A percentile compares a stretch with the other conserved stretches of the same genome.
These are phyloP conservation scores for Alsophila aescularia DNA, from an alignment of 2,888 invertebrate species.

Conservation along the genomic window DNA sequence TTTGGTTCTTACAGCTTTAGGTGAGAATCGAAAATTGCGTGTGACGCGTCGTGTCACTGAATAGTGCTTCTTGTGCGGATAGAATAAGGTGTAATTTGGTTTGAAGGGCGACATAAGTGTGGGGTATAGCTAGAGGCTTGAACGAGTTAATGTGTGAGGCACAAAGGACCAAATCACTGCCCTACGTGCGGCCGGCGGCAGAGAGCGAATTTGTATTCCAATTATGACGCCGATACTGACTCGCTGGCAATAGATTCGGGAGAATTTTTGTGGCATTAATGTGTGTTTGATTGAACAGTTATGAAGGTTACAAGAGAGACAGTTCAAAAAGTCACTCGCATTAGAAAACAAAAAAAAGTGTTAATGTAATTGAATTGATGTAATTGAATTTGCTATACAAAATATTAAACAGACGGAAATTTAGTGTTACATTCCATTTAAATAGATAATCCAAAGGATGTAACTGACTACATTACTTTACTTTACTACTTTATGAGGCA, in stretches of 20 bases:
- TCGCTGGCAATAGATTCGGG: conserved; percentile 49
- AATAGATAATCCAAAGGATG: no score
- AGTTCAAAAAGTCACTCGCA: no score
- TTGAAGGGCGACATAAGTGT: conserved; percentile 42
- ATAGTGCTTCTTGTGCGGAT: conserved; percentile 36
- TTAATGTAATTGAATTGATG: no score
- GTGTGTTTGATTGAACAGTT: background rate
- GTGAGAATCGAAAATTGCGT: conserved; percentile 35
- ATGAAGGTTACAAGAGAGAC: background rate
- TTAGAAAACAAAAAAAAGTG: no score
- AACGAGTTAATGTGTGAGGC: conserved; percentile 83
- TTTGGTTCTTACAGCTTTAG: conserved; percentile 34
- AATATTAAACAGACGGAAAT: no score
- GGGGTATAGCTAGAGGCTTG: conserved; percentile 70
- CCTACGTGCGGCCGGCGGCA: conserved; percentile 72
- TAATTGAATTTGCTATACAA: no score
- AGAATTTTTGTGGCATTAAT: conserved; percentile 32
- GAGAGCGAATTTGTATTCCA: conserved; percentile 83
- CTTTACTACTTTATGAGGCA: no score
- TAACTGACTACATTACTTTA: no score
- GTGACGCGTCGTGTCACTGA: conserved; percentile 6
- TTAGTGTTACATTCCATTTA: no score
- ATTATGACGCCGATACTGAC: conserved; percentile 72
- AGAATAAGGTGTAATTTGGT: conserved; percentile 54
- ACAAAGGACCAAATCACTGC: conserved; percentile 84